Conservation (phyloP, 2,888 invertebrate species). For the Drosophila robusta region DNA sequence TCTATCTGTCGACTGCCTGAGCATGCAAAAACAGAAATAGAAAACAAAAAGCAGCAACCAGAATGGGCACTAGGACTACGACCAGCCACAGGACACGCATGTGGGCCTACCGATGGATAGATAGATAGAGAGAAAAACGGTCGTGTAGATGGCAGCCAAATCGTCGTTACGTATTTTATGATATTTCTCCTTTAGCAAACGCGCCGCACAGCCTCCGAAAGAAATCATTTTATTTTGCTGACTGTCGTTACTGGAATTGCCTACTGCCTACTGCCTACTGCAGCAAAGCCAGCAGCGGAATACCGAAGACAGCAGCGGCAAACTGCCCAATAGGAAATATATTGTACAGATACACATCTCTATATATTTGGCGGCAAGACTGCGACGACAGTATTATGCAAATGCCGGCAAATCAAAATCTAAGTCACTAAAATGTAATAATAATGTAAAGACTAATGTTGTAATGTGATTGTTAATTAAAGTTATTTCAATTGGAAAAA, state of each 20-base stretch:
- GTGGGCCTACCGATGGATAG: slow-evolving; percentile 34
- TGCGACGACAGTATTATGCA: too few species aligned
- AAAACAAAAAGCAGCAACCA: slow-evolving; percentile 38
- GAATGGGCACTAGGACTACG: slow-evolving; percentile 30
- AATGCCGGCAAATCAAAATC: too few species aligned
- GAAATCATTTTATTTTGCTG: slow-evolving; percentile 78
- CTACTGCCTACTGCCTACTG: slow-evolving; percentile 69
- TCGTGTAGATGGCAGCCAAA: slow-evolving; percentile 65
- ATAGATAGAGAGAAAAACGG: slow-evolving; percentile 17
- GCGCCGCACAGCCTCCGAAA: slow-evolving; percentile 35
- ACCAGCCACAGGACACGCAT: slow-evolving; percentile 58
- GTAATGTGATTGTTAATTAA: too few species aligned
- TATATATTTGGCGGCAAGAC: too few species aligned
- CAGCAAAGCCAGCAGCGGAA: slow-evolving; percentile 7
- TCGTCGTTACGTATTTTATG: slow-evolving; percentile 77
- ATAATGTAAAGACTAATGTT: too few species aligned
- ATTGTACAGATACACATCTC: neutral
- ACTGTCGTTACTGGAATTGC: slow-evolving; percentile 78
- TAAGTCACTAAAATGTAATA: too few species aligned
- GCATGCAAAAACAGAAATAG: slow-evolving; percentile 68
- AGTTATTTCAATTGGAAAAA: too few species aligned
- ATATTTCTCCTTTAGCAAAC: slow-evolving; percentile 51
- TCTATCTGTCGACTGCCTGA: slow-evolving; percentile 71
- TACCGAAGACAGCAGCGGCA: neutral
- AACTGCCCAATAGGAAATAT: slow-evolving; percentile 55